phyloP scores from a whole-genome alignment of 2,888 invertebrate species.

The Orthosia gothica region DNA sequence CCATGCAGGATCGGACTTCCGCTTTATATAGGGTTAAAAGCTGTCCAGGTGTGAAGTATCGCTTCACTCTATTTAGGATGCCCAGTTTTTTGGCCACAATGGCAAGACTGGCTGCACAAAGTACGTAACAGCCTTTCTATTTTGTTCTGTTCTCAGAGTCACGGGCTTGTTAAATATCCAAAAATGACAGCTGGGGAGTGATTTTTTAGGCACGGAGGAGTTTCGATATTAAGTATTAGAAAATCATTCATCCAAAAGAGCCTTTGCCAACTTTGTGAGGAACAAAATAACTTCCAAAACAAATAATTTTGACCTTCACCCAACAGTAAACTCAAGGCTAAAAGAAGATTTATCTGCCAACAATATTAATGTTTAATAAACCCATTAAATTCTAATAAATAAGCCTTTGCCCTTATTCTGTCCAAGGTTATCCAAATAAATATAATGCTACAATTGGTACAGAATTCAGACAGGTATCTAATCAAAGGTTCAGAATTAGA shows the following conservation, averaged over 20 bases:
- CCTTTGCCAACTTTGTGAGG: background rate
- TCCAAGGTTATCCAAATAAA: slow-evolving; percentile 45
- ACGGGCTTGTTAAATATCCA: too few species aligned
- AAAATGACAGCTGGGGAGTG: too few species aligned
- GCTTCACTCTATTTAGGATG: too few species aligned
- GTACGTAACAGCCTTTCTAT: too few species aligned
- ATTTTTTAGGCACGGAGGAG: too few species aligned
- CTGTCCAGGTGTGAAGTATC: too few species aligned
- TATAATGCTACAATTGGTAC: slow-evolving; percentile 46
- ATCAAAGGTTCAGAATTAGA: slow-evolving; percentile 77
- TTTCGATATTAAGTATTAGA: too few species aligned
- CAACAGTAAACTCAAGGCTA: background rate
- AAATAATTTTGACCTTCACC: background rate
- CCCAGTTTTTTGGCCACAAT: too few species aligned
- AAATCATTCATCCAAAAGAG: background rate
- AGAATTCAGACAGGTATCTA: slow-evolving; percentile 56
- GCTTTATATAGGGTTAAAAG: too few species aligned
- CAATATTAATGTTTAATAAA: slow-evolving; percentile 1
- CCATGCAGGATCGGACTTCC: too few species aligned
- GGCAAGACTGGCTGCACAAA: too few species aligned
- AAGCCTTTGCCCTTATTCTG: background rate
- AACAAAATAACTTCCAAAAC: background rate
- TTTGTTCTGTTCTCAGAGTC: too few species aligned
- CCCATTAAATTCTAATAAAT: background rate
- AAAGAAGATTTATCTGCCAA: background rate